These are phyloP conservation scores for Rosalia funebris DNA, from an alignment of 2,888 invertebrate species.

Conservation along the genomic window DNA sequence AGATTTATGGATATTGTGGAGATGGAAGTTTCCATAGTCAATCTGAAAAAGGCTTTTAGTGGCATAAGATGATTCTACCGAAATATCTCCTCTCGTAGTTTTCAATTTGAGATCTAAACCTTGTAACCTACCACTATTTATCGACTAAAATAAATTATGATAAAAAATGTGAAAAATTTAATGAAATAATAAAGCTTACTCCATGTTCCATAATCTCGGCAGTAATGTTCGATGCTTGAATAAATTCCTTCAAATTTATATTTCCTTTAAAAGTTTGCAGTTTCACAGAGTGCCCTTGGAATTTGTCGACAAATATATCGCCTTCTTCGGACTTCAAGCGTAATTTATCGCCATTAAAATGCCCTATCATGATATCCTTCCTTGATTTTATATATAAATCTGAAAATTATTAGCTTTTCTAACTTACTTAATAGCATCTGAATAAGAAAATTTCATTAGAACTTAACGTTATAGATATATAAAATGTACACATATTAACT, in stretches of 20 bases:
- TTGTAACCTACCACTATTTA: conserved; percentile 54
- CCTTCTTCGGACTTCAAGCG: conserved; percentile 47
- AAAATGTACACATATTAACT: too few species aligned
- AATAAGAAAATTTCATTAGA: too few species aligned
- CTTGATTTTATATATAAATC: conserved; percentile 52
- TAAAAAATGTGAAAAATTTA: not conserved
- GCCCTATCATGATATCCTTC: conserved; percentile 47
- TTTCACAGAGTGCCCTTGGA: conserved; percentile 52
- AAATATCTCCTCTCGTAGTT: conserved; percentile 53
- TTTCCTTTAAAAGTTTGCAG: conserved; percentile 50
- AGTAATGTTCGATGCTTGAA: conserved; percentile 53
- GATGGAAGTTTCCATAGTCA: conserved; percentile 52
- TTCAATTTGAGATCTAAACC: conserved; percentile 47
- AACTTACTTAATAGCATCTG: not conserved
- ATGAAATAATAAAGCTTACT: conserved; percentile 42
- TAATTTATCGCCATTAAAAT: conserved; percentile 50
- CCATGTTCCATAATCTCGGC: conserved; percentile 46
- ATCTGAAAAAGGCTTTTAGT: conserved; percentile 50
- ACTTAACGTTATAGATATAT: too few species aligned
- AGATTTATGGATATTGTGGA: conserved; percentile 56
- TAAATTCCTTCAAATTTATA: conserved; percentile 51
- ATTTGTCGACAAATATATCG: conserved; percentile 52
- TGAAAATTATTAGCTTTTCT: conserved; percentile 38
- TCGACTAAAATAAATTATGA: conserved; percentile 48
- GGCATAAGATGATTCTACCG: conserved; percentile 56